Base-by-base conservation (phyloP, 2,113 vertebrate genomes). In the Pachyramphus minor region DNA sequence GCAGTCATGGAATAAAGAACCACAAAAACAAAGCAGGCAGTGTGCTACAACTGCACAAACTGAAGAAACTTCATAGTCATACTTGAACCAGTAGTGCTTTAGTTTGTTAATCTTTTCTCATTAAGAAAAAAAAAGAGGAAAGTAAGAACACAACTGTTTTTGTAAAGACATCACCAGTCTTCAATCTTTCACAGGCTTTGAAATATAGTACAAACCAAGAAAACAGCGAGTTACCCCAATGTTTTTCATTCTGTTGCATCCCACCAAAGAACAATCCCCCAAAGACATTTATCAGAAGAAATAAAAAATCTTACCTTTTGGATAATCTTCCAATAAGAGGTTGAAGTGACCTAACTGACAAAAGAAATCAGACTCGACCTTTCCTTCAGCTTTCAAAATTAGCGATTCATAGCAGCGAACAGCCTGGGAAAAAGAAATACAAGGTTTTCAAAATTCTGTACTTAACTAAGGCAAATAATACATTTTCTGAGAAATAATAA, bases 341-440 rank as follows among this genome's bases (percentile, higher is more conserved):
- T 99, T 99, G 98, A 99, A 99, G 98, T 99, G 99, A 97, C 99
- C 99, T 97, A 99, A 98, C 97, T 99, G 99, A 98, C 99, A 99
- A 98, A 99, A 99, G 97, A 99, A 98, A 98, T 99, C 99, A 96
- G 99, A 98, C 86, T 99, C 99, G 96, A 99, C 99, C 98, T 99
- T 99, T 97, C 99, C 99, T 98, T 99, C 99, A 95, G 99, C 98
- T 98, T 99, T 99, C 98, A 99, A 98, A 98, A 99, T 99, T 96
- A 99, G 98, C 96, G 99, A 98, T 95, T 99, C 99, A 75, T 99
- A 99, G 98, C 99, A 99, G 98, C 98, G 98, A 97, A 99, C 98
- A 97, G 99, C 99, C 99, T 99, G 97, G 56, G 92, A 97, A 95
- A 85, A 85, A 97, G 93, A 96, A 89, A 96, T 25, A 97, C 55